phyloP scores from a whole-genome alignment of 2,113 vertebrate genomes.

The Xenopus borealis region DNA sequence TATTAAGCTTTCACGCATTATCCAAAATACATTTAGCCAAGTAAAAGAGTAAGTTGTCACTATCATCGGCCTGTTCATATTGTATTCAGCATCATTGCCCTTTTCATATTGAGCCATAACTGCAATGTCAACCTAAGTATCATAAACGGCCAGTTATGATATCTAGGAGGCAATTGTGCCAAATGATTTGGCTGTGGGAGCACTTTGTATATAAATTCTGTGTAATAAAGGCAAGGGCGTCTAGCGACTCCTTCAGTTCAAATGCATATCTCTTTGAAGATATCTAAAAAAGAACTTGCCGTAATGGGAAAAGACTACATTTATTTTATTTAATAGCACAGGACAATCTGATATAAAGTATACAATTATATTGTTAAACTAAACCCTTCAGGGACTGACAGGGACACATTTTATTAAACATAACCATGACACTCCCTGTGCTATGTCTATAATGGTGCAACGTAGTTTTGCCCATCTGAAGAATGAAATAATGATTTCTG shows the following conservation, averaged over 20 bases:
- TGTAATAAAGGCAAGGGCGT: slow-evolving; percentile 68
- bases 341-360: no score
- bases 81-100: slow-evolving; percentile 59
- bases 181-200: slow-evolving; percentile 63
- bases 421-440: no score
- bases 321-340: not conserved
- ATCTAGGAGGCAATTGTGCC: slow-evolving; percentile 66
- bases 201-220: slow-evolving; percentile 59
- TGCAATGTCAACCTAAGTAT: slow-evolving; percentile 71
- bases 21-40: slow-evolving; percentile 53
- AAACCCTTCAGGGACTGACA: no score
- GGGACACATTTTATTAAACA: no score
- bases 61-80: not conserved
- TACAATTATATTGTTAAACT: no score
- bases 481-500: no score
- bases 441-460: no score
- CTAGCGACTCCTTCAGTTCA: slow-evolving; percentile 77
- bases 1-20: slow-evolving; percentile 27
- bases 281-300: slow-evolving; percentile 2
- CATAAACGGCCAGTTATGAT: slow-evolving; percentile 71
- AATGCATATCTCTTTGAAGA: slow-evolving; percentile 55
- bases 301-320: not conserved
- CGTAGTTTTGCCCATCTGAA: no score
- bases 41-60: slow-evolving; percentile 22
- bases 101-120: slow-evolving; percentile 65